Base-by-base conservation (phyloP, 1,140 invertebrate species). In the Bombus confusus region DNA sequence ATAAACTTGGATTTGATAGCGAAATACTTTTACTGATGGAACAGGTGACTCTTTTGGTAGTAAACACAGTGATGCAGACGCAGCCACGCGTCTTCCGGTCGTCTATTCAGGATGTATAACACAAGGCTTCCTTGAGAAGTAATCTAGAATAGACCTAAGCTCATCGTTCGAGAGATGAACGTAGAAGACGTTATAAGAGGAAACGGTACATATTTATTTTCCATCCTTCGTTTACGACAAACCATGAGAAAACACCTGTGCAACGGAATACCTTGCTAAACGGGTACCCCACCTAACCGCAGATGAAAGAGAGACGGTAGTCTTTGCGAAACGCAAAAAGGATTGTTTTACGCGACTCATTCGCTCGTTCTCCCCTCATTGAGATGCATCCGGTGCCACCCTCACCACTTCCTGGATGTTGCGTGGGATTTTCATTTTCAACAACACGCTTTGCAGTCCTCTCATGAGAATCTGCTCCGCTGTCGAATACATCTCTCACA, bases 351-450 rank as follows among this genome's bases (percentile, higher is more conserved):
- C 88, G 85, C 74, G 86, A 88, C 89, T 88, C 91, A 90, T 89
- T 91, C 83, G 79, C 69, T 80, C 90, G 85, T 88, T 83, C 86
- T 86, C 87, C 90, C 85, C 84, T 91, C 84, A 90, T 91, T 88
- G 88, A 92, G 84, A 90, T 90, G 87, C 91, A 92, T 92, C 91
- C 91, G 91, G 91, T 91, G 72, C 85, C 87, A 90, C 91, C 88
- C 91, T 91, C 88, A 83, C 89, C 88, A 90, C 91, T 92, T 92
- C 91, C 91, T 92, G 89, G 89, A 92, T 92, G 88, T 89, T 91
- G 91, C 89, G 91, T 92, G 91, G 88, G 91, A 92, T 90, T 91
- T 87, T 87, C 66, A 81, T 85, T 89, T 87, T 86, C 25, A 79
- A 81, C 69, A 78, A 76, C 80, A 81, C 68, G 66, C 34, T 64